Percentiles rank a stretch among this genome's conserved stretches.
Evolutionary conservation across 2,888 invertebrate species (phyloP).

Genomic region (Drosophila neonasuta): DNA sequence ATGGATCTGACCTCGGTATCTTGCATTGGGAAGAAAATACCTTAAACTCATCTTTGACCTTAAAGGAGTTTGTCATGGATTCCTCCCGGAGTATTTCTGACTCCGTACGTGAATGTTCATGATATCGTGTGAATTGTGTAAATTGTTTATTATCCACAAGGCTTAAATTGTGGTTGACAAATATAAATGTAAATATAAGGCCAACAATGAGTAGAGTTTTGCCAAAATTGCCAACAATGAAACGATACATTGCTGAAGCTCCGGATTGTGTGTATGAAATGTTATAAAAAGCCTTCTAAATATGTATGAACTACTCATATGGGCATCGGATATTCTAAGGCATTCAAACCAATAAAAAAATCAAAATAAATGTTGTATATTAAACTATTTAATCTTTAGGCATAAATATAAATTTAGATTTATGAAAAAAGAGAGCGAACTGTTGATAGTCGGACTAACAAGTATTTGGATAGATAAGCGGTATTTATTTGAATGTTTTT

Average conservation of each 20-base stretch:
- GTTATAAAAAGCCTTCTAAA: background rate
- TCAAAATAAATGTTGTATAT: too few species aligned
- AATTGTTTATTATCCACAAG: background rate
- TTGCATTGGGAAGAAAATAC: conserved; percentile 84
- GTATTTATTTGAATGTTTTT: too few species aligned
- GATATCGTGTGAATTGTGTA: background rate
- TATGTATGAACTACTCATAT: too few species aligned
- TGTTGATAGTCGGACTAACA: too few species aligned
- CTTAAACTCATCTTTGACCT: background rate
- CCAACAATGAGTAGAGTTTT: background rate
- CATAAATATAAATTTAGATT: too few species aligned
- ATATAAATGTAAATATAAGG: conserved; percentile 6
- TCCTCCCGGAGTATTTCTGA: background rate
- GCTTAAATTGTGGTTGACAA: conserved; percentile 2
- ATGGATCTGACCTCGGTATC: conserved; percentile 85
- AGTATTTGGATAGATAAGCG: too few species aligned
- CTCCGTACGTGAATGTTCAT: background rate
- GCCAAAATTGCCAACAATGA: background rate
- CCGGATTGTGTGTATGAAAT: background rate
- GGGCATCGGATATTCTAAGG: too few species aligned
- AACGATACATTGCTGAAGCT: conserved; percentile 10
- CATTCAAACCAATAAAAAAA: too few species aligned
- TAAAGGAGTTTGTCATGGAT: background rate
- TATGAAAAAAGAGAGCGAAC: too few species aligned
- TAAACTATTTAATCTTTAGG: too few species aligned